Base-by-base conservation (phyloP, 2,888 invertebrate genomes). In the Scaptomyza caliginosa region DNA sequence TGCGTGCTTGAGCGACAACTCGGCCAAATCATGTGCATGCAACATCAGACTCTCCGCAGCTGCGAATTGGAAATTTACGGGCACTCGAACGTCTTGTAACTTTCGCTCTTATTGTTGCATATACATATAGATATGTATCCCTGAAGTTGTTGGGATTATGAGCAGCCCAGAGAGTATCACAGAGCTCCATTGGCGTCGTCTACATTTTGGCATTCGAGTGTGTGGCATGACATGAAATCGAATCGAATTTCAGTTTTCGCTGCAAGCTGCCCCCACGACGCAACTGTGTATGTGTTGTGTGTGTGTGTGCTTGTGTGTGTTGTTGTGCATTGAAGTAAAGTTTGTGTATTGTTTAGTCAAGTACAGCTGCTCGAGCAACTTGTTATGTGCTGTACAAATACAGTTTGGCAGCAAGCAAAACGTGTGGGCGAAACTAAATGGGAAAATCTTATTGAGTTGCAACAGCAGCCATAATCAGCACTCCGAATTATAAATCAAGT, bases 1-100 rank as follows among this genome's bases (percentile, higher is more conserved):
- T 88, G 82, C 85, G 81, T 80, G 77, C 83, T 83, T 85, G 81
- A 88, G 70, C 86, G 87, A 86, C 83, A 85, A 81, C 73, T 87
- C 72, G 82, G 67, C 68, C 72, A 80, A 88, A 86, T 88, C 86
- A 69, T 86, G 84, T 73, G 74, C 70, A 66, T 55, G 48, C 71
- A 34, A 16, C 34, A 58, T 59, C 48, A 28, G 45, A 64, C 28
- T 54, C 49, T 45, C 24, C 77, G 64, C 70, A 73, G 66, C 45
- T 65, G 72, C 36, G 72, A 72, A 65, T 59, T 49, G 36, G 77
- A 72, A 54, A 52, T 67, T 80, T 40, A 13, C 57, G 42, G 51
- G 39, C 63, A 58, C 68, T 63, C 64, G 39, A 63, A 43, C 40
- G 55, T 64, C 62, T 68, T 75, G 72, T 67, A 82, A 88, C 81